Evolutionary conservation across 2,113 vertebrate species (phyloP).

Genomic region (Sylvicapra grimmia): DNA sequence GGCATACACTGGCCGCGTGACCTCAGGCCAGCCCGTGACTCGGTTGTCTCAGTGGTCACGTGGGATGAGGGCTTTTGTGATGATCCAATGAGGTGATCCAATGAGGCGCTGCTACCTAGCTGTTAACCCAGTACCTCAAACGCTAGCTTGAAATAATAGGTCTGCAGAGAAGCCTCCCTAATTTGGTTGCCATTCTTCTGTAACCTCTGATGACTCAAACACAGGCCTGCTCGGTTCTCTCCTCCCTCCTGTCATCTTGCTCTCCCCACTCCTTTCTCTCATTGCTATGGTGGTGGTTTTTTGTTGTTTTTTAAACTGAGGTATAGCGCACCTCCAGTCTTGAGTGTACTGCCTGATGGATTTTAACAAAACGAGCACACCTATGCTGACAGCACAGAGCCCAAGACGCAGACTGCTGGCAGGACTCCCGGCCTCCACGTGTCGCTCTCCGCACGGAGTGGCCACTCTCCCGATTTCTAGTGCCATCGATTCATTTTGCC

Average conservation of each 20-base stretch:
- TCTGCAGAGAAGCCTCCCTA: rapidly evolving
- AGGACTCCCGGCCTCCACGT: no score
- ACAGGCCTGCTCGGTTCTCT: not conserved
- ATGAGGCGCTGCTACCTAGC: rapidly evolving
- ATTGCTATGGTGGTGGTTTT: not conserved
- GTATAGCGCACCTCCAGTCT: not conserved
- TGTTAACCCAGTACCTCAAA: not conserved
- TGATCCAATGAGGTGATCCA: no score
- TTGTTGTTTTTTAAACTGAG: not conserved
- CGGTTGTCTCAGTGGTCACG: rapidly evolving
- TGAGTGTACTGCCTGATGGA: not conserved
- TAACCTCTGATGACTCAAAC: no score
- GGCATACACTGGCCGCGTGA: not conserved
- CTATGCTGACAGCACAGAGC: rapidly evolving
- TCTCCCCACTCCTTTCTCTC: not conserved
- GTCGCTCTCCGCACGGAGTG: rapidly evolving
- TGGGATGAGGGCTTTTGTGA: not conserved
- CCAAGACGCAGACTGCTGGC: not conserved
- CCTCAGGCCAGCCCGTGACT: not conserved
- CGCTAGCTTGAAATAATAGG: not conserved
- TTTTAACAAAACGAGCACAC: not conserved
- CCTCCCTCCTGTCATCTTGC: not conserved
- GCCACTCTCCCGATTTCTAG: not conserved
- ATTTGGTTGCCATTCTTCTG: not conserved
- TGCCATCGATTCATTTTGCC: not conserved